A percentile compares a stretch with the other conserved stretches of the same genome.
phyloP scores from a whole-genome alignment of 2,113 vertebrate genomes.

The rabbit (Oryctolagus cuniculus) region DNA sequence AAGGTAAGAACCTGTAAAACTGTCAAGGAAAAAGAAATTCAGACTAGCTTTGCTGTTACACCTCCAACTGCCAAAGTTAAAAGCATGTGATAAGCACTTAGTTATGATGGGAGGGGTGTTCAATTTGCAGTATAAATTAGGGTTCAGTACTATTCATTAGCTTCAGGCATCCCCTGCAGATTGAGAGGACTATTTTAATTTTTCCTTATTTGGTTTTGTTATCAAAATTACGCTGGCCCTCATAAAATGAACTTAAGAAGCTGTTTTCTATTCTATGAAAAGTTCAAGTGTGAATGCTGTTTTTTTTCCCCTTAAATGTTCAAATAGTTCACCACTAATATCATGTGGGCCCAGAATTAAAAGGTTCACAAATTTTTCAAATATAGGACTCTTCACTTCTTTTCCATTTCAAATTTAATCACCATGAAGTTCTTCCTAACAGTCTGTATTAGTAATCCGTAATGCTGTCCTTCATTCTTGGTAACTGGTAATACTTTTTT shows the following conservation, averaged over 20 bases:
- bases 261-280: not conserved
- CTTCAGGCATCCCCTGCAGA: too few relatives aligned
- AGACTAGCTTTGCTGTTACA: too few relatives aligned
- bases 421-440: not conserved
- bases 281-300: not conserved
- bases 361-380: not conserved
- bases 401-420: not conserved
- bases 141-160: too few relatives aligned
- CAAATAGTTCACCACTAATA: not conserved
- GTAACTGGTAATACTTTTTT: not conserved
- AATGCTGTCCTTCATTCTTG: not conserved
- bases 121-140: too few relatives aligned
- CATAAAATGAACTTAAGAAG: not conserved
- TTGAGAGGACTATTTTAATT: too few relatives aligned
- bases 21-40: too few relatives aligned
- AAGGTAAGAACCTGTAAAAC: too few relatives aligned
- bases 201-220: not conserved
- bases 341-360: not conserved
- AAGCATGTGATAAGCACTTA: too few relatives aligned
- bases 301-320: not conserved
- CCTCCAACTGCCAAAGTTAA: too few relatives aligned
- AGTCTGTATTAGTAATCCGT: not conserved
- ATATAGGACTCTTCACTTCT: not conserved
- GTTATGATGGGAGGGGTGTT: too few relatives aligned
- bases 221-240: not conserved